Conservation (phyloP, 2,797 vertebrate species). For the Clamator glandarius region DNA sequence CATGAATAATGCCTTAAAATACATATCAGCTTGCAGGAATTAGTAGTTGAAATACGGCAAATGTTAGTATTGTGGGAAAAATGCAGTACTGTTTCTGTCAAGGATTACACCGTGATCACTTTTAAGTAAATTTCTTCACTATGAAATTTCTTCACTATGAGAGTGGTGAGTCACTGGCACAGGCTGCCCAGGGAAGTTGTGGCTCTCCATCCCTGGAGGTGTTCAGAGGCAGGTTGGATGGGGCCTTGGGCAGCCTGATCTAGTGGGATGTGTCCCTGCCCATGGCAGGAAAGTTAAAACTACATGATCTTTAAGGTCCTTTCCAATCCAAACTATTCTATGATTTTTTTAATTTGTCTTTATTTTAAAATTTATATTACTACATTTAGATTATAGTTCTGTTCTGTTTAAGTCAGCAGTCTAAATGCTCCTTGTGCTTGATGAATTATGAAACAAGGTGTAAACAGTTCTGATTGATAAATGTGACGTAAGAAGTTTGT, state of each 20-base stretch:
- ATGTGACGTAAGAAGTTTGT: neutral
- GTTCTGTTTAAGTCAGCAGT: neutral
- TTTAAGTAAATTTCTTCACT: too few relatives aligned
- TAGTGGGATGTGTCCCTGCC: too few relatives aligned
- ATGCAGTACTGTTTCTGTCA: neutral
- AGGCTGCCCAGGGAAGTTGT: too few relatives aligned
- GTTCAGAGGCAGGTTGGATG: too few relatives aligned
- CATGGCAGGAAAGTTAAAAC: too few relatives aligned
- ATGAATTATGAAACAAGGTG: neutral
- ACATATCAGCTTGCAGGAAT: neutral
- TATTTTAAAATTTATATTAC: neutral
- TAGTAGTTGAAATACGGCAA: neutral
- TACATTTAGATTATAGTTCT: neutral
- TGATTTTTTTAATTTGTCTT: constrained; percentile 15
- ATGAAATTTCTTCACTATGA: too few relatives aligned
- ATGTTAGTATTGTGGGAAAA: neutral
- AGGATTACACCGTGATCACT: neutral
- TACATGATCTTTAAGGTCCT: too few relatives aligned
- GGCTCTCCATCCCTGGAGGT: too few relatives aligned
- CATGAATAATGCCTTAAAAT: neutral
- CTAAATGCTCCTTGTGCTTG: neutral
- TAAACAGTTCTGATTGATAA: neutral
- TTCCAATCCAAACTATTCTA: too few relatives aligned
- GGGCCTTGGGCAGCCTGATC: too few relatives aligned
- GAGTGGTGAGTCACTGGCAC: too few relatives aligned